A percentile compares a stretch with the other conserved stretches of the same genome.
phyloP scores from a whole-genome alignment of 2,888 invertebrate genomes.

The Tanytarsus gracilentus region DNA sequence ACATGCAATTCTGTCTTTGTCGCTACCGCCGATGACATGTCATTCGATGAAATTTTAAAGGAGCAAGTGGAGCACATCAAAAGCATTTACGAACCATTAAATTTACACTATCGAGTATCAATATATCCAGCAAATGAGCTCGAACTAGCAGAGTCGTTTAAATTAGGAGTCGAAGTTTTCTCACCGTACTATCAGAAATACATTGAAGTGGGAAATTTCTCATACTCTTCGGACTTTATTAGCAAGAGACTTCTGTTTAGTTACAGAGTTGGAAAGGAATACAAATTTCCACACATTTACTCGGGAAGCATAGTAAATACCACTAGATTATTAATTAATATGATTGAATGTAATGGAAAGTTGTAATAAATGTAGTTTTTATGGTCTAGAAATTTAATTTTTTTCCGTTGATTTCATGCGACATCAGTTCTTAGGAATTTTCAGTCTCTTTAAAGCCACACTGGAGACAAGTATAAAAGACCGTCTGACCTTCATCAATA shows the following conservation, averaged over 20 bases:
- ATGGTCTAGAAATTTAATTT: no score
- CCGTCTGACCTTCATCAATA: slow-evolving; percentile 99
- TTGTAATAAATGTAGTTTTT: no score
- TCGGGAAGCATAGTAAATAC: slow-evolving; percentile 65
- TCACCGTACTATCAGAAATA: slow-evolving; percentile 54
- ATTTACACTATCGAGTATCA: slow-evolving; percentile 57
- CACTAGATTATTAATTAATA: slow-evolving; percentile 63
- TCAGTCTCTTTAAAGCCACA: slow-evolving; percentile 53
- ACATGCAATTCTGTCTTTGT: slow-evolving; percentile 60
- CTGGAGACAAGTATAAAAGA: slow-evolving; percentile 91
- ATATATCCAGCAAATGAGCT: slow-evolving; percentile 54
- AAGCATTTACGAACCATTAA: slow-evolving; percentile 54
- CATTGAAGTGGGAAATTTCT: slow-evolving; percentile 64
- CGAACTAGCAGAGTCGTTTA: slow-evolving; percentile 55
- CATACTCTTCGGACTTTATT: slow-evolving; percentile 61
- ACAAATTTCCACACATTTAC: slow-evolving; percentile 56
- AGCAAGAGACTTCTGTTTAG: slow-evolving; percentile 68
- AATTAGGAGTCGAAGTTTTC: slow-evolving; percentile 64
- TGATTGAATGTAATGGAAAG: slow-evolving; percentile 55
- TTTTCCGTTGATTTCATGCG: no score
- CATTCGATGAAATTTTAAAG: slow-evolving; percentile 50
- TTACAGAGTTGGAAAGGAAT: slow-evolving; percentile 50
- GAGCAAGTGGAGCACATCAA: slow-evolving; percentile 47
- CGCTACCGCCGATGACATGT: slow-evolving; percentile 44
- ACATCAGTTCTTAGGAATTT: slow-evolving; percentile 44